Evolutionary conservation across 2,113 vertebrate species (phyloP).

Genomic region (Bufo bufo): DNA sequence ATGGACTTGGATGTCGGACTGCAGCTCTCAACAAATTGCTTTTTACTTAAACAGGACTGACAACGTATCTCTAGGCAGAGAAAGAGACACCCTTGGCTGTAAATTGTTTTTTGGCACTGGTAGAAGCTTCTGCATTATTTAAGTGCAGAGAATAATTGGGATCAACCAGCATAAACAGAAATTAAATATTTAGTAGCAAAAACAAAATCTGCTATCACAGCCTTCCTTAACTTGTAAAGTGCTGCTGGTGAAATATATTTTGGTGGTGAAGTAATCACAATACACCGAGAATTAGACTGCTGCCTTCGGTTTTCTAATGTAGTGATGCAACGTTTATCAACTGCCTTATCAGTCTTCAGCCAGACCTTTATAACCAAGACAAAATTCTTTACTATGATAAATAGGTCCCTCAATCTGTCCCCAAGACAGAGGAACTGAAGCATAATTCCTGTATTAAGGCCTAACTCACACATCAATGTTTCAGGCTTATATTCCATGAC

Average conservation of each 20-base stretch:
- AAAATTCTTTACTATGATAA: not conserved
- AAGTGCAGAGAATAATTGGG: constrained; percentile 35
- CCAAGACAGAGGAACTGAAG: not conserved
- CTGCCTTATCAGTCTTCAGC: not conserved
- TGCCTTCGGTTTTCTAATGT: not conserved
- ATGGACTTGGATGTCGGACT: constrained; percentile 12
- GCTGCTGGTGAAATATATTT: constrained; percentile 1
- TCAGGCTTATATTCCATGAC: too few relatives aligned
- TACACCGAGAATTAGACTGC: not conserved
- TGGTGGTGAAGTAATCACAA: not conserved
- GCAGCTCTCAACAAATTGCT: not conserved
- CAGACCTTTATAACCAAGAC: not conserved
- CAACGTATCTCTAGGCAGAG: constrained; percentile 23
- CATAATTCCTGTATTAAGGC: not conserved
- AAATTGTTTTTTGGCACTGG: constrained; percentile 45
- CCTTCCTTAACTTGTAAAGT: constrained; percentile 18
- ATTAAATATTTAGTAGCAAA: constrained; percentile 53
- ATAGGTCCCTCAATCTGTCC: not conserved
- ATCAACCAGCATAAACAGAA: constrained; percentile 33
- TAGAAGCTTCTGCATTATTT: constrained; percentile 46
- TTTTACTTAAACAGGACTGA: constrained; percentile 20
- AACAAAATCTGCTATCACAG: constrained; percentile 42
- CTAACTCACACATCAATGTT: too few relatives aligned
- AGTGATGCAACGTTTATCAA: not conserved
- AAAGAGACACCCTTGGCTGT: constrained; percentile 38